Percentiles rank a stretch among this genome's conserved stretches.
Evolutionary conservation across 2,888 invertebrate genomes (phyloP).

Genomic region (Harmothoe impar): DNA sequence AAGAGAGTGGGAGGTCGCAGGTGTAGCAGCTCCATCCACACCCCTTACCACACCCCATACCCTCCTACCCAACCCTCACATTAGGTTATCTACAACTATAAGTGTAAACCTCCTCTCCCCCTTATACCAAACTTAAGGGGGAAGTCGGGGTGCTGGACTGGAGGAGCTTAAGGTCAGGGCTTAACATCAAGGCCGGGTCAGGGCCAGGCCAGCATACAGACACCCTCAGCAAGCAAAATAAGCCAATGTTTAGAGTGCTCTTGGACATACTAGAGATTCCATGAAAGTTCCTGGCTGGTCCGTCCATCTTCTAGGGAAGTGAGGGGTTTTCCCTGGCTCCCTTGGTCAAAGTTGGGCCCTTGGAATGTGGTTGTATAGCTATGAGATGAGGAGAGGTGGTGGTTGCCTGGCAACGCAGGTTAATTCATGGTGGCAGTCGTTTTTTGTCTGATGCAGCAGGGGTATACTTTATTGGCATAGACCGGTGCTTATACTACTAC

Average conservation of each 20-base stretch:
- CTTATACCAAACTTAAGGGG: not conserved
- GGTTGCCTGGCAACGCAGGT: not conserved
- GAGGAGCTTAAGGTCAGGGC: not conserved
- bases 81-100: not conserved
- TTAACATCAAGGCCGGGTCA: not conserved
- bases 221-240: not conserved
- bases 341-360: not conserved
- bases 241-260: not conserved
- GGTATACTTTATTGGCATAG: too few species aligned
- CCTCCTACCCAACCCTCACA: not conserved
- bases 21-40: not conserved
- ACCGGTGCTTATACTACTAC: too few species aligned
- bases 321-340: constrained; percentile 1
- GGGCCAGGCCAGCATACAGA: not conserved
- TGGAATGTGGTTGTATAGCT: not conserved
- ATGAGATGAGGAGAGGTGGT: not conserved
- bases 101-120: not conserved
- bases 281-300: not conserved
- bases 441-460: too few species aligned
- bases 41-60: not conserved
- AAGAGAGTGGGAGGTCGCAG: not conserved
- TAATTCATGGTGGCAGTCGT: too few species aligned
- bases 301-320: not conserved
- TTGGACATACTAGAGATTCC: not conserved
- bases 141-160: not conserved